A percentile compares a stretch with the other conserved stretches of the same genome.
phyloP scores from a whole-genome alignment of 1,140 invertebrate genomes.

The Phymorhynchus buccinoides region DNA sequence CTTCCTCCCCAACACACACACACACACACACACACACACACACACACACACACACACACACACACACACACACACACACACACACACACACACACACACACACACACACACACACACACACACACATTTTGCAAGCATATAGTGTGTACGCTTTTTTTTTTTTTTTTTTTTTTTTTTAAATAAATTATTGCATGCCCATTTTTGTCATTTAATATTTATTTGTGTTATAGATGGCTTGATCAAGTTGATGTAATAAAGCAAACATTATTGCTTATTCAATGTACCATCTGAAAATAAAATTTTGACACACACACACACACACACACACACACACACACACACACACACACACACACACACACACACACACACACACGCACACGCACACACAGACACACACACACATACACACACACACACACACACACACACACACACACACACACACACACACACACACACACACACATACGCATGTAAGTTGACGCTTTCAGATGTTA shows the following conservation, averaged over 20 bases:
- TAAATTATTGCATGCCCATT: too few species aligned
- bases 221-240: background rate
- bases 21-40: conserved; percentile 24
- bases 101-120: too few species aligned
- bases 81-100: background rate
- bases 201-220: too few species aligned
- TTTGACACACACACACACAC: background rate
- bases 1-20: background rate
- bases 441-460: conserved; percentile 10
- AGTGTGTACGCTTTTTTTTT: too few species aligned
- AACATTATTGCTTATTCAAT: too few species aligned
- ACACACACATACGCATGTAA: background rate
- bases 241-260: background rate
- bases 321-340: background rate
- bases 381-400: background rate
- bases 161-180: too few species aligned
- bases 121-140: too few species aligned
- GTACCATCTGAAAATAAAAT: too few species aligned
- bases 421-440: background rate
- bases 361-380: background rate
- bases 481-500: too few species aligned
- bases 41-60: background rate
- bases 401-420: background rate
- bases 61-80: background rate
- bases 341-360: background rate